These are phyloP conservation scores for Uloborus diversus DNA, from an alignment of 1,140 invertebrate species.

Conservation along the genomic window DNA sequence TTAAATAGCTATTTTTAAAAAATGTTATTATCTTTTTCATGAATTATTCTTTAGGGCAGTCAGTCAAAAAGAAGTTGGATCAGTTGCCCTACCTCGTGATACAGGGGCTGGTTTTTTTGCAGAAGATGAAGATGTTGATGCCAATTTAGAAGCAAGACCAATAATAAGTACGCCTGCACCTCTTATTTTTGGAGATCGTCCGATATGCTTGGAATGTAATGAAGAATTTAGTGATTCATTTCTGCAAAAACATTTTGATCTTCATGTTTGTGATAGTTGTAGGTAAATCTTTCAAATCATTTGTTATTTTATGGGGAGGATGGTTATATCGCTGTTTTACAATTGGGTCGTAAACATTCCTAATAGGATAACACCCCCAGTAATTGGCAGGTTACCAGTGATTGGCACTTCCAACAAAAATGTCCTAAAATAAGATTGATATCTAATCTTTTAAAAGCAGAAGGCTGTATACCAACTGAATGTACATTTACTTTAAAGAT, in stretches of 20 bases:
- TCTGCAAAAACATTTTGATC: conserved; percentile 82
- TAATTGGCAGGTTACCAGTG: no score
- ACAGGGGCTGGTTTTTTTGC: conserved; percentile 88
- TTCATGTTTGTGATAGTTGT: conserved; percentile 87
- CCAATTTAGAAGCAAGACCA: conserved; percentile 56
- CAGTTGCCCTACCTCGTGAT: conserved; percentile 66
- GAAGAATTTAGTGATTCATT: conserved; percentile 84
- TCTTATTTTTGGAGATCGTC: conserved; percentile 71
- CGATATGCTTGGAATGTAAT: conserved; percentile 82
- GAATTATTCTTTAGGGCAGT: conserved; percentile 62
- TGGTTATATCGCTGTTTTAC: background rate
- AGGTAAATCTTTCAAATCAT: conserved; percentile 73
- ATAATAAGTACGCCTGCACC: conserved; percentile 67
- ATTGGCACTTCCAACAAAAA: no score
- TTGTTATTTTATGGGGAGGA: no score
- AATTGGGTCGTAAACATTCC: no score
- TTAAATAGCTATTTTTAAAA: background rate
- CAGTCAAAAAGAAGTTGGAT: conserved; percentile 14
- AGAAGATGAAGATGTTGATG: conserved; percentile 72
- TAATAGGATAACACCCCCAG: no score
- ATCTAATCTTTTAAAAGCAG: no score
- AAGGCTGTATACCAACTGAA: no score
- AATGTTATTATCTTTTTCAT: background rate
- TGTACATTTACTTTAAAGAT: no score
- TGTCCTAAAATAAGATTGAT: no score